A percentile compares a stretch with the other conserved stretches of the same genome.
Evolutionary conservation across 2,888 invertebrate species (phyloP).

Genomic region (Pristionchus mayeri): DNA sequence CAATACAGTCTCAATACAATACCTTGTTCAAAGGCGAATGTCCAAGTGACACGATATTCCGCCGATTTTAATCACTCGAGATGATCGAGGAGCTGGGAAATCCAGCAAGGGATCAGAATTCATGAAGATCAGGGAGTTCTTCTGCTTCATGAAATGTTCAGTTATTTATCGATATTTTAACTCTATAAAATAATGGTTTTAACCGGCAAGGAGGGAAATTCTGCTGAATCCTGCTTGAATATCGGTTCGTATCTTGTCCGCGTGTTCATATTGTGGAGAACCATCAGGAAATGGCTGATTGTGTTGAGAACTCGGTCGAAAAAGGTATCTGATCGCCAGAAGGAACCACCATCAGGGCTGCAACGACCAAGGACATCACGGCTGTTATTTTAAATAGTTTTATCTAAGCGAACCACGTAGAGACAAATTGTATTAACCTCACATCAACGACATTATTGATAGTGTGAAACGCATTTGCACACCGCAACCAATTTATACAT

Average conservation of each 20-base stretch:
- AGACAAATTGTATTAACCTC: too few species aligned
- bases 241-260: not conserved
- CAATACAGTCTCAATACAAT: too few species aligned
- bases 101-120: slow-evolving; percentile 43
- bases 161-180: too few species aligned
- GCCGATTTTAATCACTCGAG: slow-evolving; percentile 61
- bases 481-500: too few species aligned
- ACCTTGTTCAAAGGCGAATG: not conserved
- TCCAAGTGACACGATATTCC: slow-evolving; percentile 55
- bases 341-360: slow-evolving; percentile 35
- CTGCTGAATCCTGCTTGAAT: not conserved
- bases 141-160: slow-evolving; percentile 51
- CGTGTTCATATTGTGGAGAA: slow-evolving; percentile 10
- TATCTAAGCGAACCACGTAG: too few species aligned
- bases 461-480: too few species aligned
- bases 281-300: not conserved
- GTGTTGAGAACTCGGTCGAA: slow-evolving; percentile 9
- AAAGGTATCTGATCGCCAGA: slow-evolving; percentile 18
- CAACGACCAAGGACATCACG: too few species aligned
- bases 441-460: too few species aligned
- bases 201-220: not conserved
- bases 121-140: slow-evolving; percentile 34
- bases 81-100: slow-evolving; percentile 8
- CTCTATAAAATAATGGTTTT: too few species aligned
- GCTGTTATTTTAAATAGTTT: too few species aligned